These are phyloP conservation scores for Anguilla pacifica DNA, from an alignment of 2,797 vertebrate species.

Conservation along the genomic window DNA sequence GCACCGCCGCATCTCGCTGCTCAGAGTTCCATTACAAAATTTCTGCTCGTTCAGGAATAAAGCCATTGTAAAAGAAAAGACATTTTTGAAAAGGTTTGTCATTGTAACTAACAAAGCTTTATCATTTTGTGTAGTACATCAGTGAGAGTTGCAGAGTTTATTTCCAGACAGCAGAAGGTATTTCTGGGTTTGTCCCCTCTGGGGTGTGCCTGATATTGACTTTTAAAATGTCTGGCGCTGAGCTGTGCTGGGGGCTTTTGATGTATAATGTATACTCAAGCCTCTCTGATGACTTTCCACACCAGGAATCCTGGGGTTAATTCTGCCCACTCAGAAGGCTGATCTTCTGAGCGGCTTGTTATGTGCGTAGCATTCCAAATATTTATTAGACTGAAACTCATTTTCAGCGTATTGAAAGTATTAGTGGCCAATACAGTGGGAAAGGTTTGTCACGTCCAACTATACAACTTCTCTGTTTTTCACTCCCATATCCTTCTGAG, in stretches of 20 bases:
- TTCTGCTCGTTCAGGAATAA: not conserved
- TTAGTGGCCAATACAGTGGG: not conserved
- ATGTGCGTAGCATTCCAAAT: not conserved
- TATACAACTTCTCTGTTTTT: not conserved
- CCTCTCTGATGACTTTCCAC: not conserved
- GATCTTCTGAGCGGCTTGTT: not conserved
- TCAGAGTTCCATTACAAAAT: not conserved
- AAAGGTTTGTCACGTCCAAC: not conserved
- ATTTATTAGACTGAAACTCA: not conserved
- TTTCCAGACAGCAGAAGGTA: not conserved
- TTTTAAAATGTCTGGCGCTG: not conserved
- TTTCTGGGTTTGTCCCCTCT: not conserved
- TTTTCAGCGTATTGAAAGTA: not conserved
- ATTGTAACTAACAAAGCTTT: not conserved
- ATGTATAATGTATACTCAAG: not conserved
- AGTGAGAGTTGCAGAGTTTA: not conserved
- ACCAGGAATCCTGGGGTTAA: not conserved
- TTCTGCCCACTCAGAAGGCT: not conserved
- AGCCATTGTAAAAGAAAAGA: not conserved
- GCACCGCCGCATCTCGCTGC: not conserved
- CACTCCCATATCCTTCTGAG: not conserved
- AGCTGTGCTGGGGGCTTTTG: not conserved
- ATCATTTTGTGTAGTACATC: not conserved
- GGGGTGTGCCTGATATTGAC: not conserved
- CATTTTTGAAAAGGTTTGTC: not conserved